Evolutionary conservation across 1,140 invertebrate genomes (phyloP).

Genomic region (Cyclargus thomasi): DNA sequence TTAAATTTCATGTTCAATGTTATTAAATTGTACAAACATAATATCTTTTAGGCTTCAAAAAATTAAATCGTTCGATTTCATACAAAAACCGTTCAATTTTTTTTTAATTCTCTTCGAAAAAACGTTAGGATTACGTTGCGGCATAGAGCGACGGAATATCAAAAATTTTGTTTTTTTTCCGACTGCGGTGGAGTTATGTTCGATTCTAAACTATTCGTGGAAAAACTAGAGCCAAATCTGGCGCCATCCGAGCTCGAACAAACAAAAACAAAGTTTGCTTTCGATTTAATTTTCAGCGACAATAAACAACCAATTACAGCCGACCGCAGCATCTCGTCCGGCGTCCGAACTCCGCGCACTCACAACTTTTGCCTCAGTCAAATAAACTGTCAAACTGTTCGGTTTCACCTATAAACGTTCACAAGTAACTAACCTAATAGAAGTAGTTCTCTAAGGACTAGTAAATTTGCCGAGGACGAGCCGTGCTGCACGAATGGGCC

Average conservation of each 20-base stretch:
- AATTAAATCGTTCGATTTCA: no score
- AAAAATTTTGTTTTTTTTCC: not conserved
- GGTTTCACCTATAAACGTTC: no score
- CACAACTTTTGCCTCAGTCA: not conserved
- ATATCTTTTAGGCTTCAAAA: no score
- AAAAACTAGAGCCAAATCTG: slow-evolving; percentile 7
- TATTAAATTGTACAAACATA: no score
- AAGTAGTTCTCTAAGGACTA: no score
- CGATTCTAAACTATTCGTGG: slow-evolving; percentile 8
- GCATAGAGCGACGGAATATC: not conserved
- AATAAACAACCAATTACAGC: slow-evolving; percentile 16
- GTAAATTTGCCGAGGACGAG: no score
- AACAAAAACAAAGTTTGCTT: slow-evolving; percentile 4
- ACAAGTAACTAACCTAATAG: no score
- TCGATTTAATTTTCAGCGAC: slow-evolving; percentile 14
- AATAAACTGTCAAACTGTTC: not conserved
- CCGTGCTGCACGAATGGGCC: no score
- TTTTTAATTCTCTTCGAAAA: not conserved
- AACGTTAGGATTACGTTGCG: not conserved
- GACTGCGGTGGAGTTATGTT: not conserved
- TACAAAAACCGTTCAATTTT: not conserved
- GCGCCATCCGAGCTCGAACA: not conserved
- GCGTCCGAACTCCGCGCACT: not conserved
- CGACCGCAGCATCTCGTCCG: not conserved
- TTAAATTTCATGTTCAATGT: no score